These are phyloP conservation scores for Drosophila leontia DNA, from an alignment of 1,140 invertebrate genomes.

Conservation along the genomic window DNA sequence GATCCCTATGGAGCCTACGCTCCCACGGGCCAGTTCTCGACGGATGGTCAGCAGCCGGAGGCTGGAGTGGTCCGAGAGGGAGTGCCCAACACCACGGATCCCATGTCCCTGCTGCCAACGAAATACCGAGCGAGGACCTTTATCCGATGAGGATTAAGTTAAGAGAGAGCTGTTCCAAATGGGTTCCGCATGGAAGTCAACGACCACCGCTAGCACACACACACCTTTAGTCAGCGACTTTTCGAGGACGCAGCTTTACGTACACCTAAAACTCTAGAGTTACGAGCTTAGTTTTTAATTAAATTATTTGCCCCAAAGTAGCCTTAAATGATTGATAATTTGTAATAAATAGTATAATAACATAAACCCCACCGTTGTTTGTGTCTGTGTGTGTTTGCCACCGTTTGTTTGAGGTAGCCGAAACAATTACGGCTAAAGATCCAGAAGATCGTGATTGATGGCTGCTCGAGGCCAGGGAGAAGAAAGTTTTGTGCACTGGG, in stretches of 20 bases:
- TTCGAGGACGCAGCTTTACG: conserved; percentile 71
- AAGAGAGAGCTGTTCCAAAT: conserved; percentile 17
- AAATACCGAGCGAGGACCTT: conserved; percentile 69
- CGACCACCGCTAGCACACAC: conserved; percentile 63
- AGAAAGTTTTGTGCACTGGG: conserved; percentile 51
- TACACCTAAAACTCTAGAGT: conserved; percentile 60
- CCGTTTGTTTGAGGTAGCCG: conserved; percentile 38
- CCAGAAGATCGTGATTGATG: conserved; percentile 51
- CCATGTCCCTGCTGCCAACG: conserved; percentile 69
- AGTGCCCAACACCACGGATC: conserved; percentile 67
- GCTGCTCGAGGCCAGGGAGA: conserved; percentile 13
- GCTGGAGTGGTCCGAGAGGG: conserved; percentile 31
- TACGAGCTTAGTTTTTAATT: conserved; percentile 53
- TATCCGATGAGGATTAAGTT: conserved; percentile 47
- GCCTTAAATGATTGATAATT: conserved; percentile 46
- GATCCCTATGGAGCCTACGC: conserved; percentile 74
- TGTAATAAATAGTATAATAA: conserved; percentile 47
- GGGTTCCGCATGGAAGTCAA: conserved; percentile 24
- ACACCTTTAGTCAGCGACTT: conserved; percentile 72
- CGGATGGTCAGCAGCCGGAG: conserved; percentile 22
- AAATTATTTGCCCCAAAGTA: conserved; percentile 71
- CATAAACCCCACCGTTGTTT: neutral
- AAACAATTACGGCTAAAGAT: conserved; percentile 56
- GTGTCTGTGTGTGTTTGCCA: conserved; percentile 1
- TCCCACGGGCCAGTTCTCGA: conserved; percentile 46